These are phyloP conservation scores for Decapterus maruadsi DNA, from an alignment of 2,797 vertebrate genomes.

Conservation along the genomic window DNA sequence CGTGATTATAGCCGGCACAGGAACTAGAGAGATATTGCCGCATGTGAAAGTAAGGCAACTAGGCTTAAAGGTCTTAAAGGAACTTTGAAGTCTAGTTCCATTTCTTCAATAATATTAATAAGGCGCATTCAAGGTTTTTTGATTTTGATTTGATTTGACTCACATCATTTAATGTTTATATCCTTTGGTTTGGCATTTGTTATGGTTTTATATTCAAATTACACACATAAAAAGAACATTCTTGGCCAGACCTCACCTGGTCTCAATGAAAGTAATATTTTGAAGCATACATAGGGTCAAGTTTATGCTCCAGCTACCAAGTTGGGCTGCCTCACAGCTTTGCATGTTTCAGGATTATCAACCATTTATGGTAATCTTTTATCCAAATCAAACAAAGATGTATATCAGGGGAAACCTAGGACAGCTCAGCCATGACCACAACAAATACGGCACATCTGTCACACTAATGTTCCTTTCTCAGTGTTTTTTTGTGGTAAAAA, in stretches of 20 bases:
- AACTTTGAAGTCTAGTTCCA: background rate
- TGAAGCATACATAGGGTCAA: background rate
- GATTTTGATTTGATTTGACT: background rate
- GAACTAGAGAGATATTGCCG: background rate
- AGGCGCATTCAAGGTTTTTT: background rate
- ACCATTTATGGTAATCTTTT: slow-evolving; percentile 33
- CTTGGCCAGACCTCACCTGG: background rate
- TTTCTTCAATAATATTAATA: background rate
- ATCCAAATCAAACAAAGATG: slow-evolving; percentile 34
- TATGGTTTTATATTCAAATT: background rate
- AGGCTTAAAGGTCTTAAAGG: background rate
- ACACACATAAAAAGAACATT: background rate
- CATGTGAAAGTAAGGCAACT: background rate
- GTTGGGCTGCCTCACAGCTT: background rate
- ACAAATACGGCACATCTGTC: slow-evolving; percentile 47
- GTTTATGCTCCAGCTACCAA: background rate
- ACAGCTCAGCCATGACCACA: slow-evolving; percentile 26
- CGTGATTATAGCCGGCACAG: background rate
- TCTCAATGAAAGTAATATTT: background rate
- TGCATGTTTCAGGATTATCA: slow-evolving; percentile 1
- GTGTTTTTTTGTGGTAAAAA: slow-evolving; percentile 31
- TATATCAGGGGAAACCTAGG: slow-evolving; percentile 25
- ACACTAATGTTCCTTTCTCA: slow-evolving; percentile 44
- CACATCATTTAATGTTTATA: background rate
- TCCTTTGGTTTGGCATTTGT: background rate